Conservation (phyloP, 2,888 invertebrate genomes). For the Dryadula phaetusa region DNA sequence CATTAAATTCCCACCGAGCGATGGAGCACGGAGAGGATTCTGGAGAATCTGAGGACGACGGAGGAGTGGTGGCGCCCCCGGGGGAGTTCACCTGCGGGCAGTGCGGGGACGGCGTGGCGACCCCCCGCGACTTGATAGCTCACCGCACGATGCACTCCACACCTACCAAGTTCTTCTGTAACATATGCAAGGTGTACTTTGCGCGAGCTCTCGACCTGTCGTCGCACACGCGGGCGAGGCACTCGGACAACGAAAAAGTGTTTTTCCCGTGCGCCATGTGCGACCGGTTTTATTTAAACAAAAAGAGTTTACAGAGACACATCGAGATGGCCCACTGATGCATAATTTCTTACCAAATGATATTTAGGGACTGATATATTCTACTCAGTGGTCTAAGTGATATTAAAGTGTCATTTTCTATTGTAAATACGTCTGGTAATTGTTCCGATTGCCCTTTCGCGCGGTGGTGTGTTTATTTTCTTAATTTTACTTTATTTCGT, state of each 20-base stretch:
- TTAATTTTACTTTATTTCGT: slow-evolving; percentile 49
- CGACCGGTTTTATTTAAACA: slow-evolving; percentile 83
- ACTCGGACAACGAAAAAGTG: slow-evolving; percentile 79
- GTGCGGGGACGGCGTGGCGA: slow-evolving; percentile 83
- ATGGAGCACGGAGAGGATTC: slow-evolving; percentile 83
- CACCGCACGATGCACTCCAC: slow-evolving; percentile 83
- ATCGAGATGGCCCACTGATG: slow-evolving; percentile 82
- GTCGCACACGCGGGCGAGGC: slow-evolving; percentile 78
- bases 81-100: slow-evolving; percentile 82
- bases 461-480: slow-evolving; percentile 49
- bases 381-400: slow-evolving; percentile 33
- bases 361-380: slow-evolving; percentile 16
- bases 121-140: slow-evolving; percentile 81
- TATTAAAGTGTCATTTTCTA: slow-evolving; percentile 43
- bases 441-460: slow-evolving; percentile 26
- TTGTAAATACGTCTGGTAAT: slow-evolving; percentile 46
- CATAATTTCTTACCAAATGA: slow-evolving; percentile 7
- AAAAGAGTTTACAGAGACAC: slow-evolving; percentile 82
- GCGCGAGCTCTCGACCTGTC: slow-evolving; percentile 75
- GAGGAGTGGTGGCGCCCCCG: slow-evolving; percentile 60
- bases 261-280: slow-evolving; percentile 85
- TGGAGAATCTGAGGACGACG: slow-evolving; percentile 72
- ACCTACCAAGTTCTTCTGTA: slow-evolving; percentile 82
- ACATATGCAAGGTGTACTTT: slow-evolving; percentile 84
- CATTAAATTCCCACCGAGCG: slow-evolving; percentile 83